Evolutionary conservation across 2,797 vertebrate species (phyloP).

Genomic region (Macroramphosus scolopax): DNA sequence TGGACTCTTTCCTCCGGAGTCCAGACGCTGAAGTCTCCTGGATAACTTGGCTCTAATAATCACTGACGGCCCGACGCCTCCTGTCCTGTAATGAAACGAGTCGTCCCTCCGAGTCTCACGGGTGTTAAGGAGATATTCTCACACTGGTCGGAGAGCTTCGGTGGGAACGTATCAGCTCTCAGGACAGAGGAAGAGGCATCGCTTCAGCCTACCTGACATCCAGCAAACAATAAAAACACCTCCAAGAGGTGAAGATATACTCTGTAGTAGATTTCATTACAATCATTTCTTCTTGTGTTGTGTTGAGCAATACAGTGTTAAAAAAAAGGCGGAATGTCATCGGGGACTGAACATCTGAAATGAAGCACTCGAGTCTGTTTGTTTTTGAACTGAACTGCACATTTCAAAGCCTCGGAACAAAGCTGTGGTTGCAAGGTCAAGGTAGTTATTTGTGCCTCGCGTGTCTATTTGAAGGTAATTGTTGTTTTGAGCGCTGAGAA

Average conservation of each 20-base stretch:
- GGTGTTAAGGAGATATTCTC: slow-evolving; percentile 33
- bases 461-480: slow-evolving; percentile 61
- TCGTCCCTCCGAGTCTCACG: slow-evolving; percentile 22
- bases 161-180: slow-evolving; percentile 29
- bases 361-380: slow-evolving; percentile 17
- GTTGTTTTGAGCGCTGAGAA: slow-evolving; percentile 54
- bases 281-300: no score
- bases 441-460: slow-evolving; percentile 60
- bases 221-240: no score
- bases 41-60: slow-evolving; percentile 23
- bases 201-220: no score
- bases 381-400: slow-evolving; percentile 29
- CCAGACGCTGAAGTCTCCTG: slow-evolving; percentile 19
- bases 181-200: slow-evolving; percentile 3
- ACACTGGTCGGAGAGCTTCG: slow-evolving; percentile 16
- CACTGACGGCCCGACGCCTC: slow-evolving; percentile 23
- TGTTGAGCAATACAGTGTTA: no score
- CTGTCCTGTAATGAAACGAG: slow-evolving; percentile 63
- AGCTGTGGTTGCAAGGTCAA: slow-evolving; percentile 38
- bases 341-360: slow-evolving; percentile 11
- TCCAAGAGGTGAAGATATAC: not conserved
- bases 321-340: not conserved
- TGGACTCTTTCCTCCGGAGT: slow-evolving; percentile 30
- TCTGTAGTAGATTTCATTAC: no score
- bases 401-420: slow-evolving; percentile 56